These are phyloP conservation scores for Neoscelio sp. DNA, from an alignment of 2,888 invertebrate genomes.

Conservation along the genomic window DNA sequence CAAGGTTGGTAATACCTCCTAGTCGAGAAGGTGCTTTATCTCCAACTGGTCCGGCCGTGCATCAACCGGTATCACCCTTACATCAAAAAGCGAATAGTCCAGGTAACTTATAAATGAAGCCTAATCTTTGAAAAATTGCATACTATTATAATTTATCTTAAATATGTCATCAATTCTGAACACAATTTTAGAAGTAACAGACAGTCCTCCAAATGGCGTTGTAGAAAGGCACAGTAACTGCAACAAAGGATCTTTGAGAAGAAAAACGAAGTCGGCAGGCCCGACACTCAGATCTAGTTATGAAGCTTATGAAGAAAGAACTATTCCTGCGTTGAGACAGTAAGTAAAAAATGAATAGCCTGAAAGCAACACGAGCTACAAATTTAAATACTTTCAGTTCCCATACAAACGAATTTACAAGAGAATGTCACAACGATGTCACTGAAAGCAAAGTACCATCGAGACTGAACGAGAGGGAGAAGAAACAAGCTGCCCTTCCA, in stretches of 20 bases:
- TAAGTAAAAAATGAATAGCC: too few relatives aligned
- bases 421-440: constrained; percentile 87
- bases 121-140: not conserved
- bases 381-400: constrained; percentile 85
- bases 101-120: constrained; percentile 76
- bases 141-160: not conserved
- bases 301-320: constrained; percentile 94
- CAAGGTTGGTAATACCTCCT: constrained; percentile 78
- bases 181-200: constrained; percentile 78
- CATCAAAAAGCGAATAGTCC: constrained; percentile 84
- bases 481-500: constrained; percentile 94
- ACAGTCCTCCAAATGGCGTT: constrained; percentile 84
- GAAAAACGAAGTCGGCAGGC: constrained; percentile 84
- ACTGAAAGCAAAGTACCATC: constrained; percentile 84
- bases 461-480: constrained; percentile 90
- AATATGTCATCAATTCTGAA: too few relatives aligned
- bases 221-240: constrained; percentile 78
- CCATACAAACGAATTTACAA: constrained; percentile 92
- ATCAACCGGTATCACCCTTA: constrained; percentile 84
- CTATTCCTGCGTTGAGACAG: constrained; percentile 94
- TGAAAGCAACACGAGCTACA: too few relatives aligned
- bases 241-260: constrained; percentile 85
- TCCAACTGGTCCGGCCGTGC: constrained; percentile 82
- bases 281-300: constrained; percentile 86
- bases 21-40: constrained; percentile 83